phyloP scores from a whole-genome alignment of 2,113 vertebrate genomes.

The Pterocles orientalis region DNA sequence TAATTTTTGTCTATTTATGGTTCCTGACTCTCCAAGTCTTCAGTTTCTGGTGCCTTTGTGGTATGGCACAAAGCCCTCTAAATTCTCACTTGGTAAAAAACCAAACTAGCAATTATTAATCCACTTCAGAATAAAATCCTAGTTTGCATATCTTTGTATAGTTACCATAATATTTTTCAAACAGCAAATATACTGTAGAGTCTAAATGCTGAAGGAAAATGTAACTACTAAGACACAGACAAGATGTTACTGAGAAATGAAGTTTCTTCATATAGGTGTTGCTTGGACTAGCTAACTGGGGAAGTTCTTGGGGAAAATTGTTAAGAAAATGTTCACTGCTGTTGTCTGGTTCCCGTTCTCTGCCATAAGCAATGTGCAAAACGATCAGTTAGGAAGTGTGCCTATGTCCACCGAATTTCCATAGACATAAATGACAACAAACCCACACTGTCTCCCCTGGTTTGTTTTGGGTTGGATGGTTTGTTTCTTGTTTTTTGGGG shows the following conservation, averaged over 20 bases:
- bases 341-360: neutral
- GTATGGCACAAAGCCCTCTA: neutral
- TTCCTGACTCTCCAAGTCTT: neutral
- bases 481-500: neutral
- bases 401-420: neutral
- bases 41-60: neutral
- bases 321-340: neutral
- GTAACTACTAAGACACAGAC: neutral
- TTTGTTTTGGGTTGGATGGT: neutral
- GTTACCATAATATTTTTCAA: neutral
- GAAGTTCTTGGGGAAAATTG: neutral
- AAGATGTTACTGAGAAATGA: neutral
- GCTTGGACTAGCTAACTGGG: neutral
- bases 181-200: neutral
- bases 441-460: neutral
- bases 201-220: neutral
- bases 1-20: neutral
- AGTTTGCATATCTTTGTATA: neutral
- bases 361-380: neutral
- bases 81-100: neutral
- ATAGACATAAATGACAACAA: neutral
- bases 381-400: neutral
- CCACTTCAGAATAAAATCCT: neutral
- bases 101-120: neutral
- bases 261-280: neutral